phyloP scores from a whole-genome alignment of 1,140 invertebrate species.

The Zaprionus taronus region DNA sequence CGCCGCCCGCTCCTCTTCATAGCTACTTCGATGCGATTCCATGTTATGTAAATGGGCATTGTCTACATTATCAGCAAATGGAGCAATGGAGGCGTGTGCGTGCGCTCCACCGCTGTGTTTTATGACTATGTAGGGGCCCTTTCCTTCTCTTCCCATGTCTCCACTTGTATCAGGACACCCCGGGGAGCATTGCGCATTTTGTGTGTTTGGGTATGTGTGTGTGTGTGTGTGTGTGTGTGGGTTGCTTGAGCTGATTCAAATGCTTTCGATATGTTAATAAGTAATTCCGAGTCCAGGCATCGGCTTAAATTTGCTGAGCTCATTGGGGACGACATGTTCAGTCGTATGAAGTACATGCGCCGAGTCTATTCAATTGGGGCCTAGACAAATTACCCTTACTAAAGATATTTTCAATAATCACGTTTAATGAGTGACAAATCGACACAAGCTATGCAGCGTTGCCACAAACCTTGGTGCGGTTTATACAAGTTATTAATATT shows the following conservation, averaged over 20 bases:
- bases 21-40: constrained; percentile 13
- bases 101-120: constrained; percentile 22
- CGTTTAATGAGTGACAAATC: not conserved
- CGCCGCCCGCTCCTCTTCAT: not conserved
- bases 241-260: constrained; percentile 15
- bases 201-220: constrained; percentile 14
- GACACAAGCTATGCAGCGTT: not conserved
- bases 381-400: constrained; percentile 15
- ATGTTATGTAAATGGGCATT: constrained; percentile 62
- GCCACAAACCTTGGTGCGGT: no score
- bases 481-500: not conserved
- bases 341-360: not conserved
- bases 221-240: not conserved
- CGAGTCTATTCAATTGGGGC: constrained; percentile 22
- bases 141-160: not conserved
- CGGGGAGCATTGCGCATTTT: constrained; percentile 3
- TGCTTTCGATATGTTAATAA: constrained; percentile 65
- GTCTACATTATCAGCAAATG: constrained; percentile 27
- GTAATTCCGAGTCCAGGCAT: constrained; percentile 41
- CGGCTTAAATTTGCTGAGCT: constrained; percentile 43
- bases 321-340: constrained; percentile 25
- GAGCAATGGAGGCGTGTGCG: constrained; percentile 12
- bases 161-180: not conserved
- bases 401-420: constrained; percentile 1
- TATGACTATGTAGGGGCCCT: constrained; percentile 9